These are phyloP conservation scores for Lysandra coridon DNA, from an alignment of 2,888 invertebrate species.

Conservation along the genomic window DNA sequence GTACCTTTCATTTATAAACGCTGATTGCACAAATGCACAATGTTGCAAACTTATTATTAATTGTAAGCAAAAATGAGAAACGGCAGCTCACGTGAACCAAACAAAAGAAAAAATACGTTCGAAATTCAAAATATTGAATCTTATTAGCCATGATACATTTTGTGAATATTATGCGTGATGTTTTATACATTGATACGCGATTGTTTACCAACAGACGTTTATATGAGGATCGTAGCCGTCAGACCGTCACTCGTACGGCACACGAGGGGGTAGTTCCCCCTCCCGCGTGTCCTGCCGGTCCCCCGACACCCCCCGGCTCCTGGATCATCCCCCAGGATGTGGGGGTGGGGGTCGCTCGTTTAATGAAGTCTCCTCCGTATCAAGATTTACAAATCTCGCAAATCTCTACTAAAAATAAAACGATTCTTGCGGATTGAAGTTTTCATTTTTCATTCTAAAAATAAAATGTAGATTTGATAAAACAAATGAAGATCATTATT, in stretches of 20 bases:
- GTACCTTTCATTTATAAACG: no score
- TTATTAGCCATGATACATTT: not conserved
- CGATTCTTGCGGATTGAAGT: conserved; percentile 17
- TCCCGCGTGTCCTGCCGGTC: conserved; percentile 37
- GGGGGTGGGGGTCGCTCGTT: conserved; percentile 58
- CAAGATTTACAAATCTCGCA: conserved; percentile 58
- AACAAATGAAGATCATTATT: no score
- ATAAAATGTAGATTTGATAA: not conserved
- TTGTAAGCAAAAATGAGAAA: not conserved
- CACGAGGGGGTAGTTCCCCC: conserved; percentile 75
- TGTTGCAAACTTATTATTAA: no score
- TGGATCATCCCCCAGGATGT: conserved; percentile 60
- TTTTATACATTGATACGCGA: conserved; percentile 47
- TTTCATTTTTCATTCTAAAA: not conserved
- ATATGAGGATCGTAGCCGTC: conserved; percentile 61
- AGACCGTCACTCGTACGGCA: conserved; percentile 69
- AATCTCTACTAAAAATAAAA: conserved; percentile 42
- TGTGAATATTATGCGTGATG: conserved; percentile 14
- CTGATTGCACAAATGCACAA: no score
- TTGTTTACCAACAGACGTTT: conserved; percentile 76
- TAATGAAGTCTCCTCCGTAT: conserved; percentile 73
- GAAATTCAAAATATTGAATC: not conserved
- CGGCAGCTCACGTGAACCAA: not conserved
- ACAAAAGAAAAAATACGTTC: not conserved
- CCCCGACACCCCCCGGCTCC: conserved; percentile 43